A percentile compares a stretch with the other conserved stretches of the same genome.
Evolutionary conservation across 2,797 vertebrate species (phyloP).

Genomic region (Pipistrellus pipistrellus): DNA sequence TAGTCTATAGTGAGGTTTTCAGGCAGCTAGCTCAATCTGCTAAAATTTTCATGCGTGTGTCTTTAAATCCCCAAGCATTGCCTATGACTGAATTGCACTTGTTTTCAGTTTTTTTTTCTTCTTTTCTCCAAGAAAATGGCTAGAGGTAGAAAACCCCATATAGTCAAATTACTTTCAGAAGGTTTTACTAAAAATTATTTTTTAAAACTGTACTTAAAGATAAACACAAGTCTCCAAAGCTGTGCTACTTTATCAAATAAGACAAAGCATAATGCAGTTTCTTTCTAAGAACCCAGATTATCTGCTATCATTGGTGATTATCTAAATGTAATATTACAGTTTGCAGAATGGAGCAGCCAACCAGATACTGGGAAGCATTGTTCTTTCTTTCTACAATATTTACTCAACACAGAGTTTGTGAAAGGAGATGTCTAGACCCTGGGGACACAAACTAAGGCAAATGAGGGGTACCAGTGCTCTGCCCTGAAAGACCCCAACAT

Average conservation of each 20-base stretch:
- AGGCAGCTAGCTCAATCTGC: neutral
- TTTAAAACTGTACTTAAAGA: slow-evolving; percentile 71
- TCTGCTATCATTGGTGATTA: slow-evolving; percentile 26
- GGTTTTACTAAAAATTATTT: slow-evolving; percentile 67
- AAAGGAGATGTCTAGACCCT: neutral
- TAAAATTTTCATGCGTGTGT: neutral
- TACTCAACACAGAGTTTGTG: neutral
- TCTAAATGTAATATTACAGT: slow-evolving; percentile 17
- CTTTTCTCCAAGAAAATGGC: slow-evolving; percentile 71
- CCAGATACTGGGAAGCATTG: neutral
- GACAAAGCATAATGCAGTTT: slow-evolving; percentile 68
- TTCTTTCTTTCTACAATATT: neutral
- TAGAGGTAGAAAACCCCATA: slow-evolving; percentile 70
- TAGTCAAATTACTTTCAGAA: slow-evolving; percentile 72
- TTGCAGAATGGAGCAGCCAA: neutral
- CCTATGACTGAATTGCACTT: slow-evolving; percentile 23
- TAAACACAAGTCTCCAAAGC: slow-evolving; percentile 69
- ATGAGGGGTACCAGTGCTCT: neutral
- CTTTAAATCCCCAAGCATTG: slow-evolving; percentile 73
- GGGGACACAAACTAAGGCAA: neutral
- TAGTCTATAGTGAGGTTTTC: neutral
- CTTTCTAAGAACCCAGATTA: slow-evolving; percentile 64
- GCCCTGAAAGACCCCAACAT: neutral
- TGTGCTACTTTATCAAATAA: slow-evolving; percentile 72
- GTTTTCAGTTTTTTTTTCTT: neutral